Base-by-base conservation (phyloP, 2,113 vertebrate genomes). In the Apodemus speciosus region DNA sequence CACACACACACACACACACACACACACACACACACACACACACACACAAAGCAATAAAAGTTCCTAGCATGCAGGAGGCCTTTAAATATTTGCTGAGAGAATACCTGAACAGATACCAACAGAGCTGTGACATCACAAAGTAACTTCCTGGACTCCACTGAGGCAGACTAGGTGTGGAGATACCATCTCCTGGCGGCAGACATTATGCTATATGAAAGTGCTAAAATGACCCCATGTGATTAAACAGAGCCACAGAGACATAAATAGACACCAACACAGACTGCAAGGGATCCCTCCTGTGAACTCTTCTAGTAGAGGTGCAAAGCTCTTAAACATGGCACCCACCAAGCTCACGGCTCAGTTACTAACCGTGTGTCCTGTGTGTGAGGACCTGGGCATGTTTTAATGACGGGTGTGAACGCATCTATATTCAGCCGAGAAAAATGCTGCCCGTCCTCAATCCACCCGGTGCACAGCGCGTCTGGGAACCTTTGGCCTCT, bases 21-120 rank as follows among this genome's bases (percentile, higher is more conserved):
- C 80, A 83, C 4, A 35, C 6, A 4, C 40, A 46, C 80, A 64
- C 58, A 10, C 56, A 83, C 80, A 83, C 4, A 35, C 6, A 4
- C 40, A 46, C 80, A 64, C 58, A 81, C n/a, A 60, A 15, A 80
- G n/a, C 79, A 25, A 40, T 27, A 40, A 25, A 38, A 56, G 58
- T 38, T 58, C 53, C n/a, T 58, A 60, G 23, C 79, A 43, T 9
- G 38, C 0, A 56, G 9, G 0, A 69, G 71, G 32, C 15, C 38
- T 75, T 88, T 62, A 80, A 43, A 38, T 92, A 35, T 69, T 38
- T 93, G 72, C 35, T 81, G 38, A 94, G 40, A 73, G 32, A 94
- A n/a, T 72, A 89, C 87, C 21, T 79, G 66, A 66, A 85, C 2
- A 23, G 18, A 51, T 27, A 87, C 23, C 77, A 69, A 69, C 1